phyloP scores from a whole-genome alignment of 2,113 vertebrate genomes.

The Tachysurus vachellii region DNA sequence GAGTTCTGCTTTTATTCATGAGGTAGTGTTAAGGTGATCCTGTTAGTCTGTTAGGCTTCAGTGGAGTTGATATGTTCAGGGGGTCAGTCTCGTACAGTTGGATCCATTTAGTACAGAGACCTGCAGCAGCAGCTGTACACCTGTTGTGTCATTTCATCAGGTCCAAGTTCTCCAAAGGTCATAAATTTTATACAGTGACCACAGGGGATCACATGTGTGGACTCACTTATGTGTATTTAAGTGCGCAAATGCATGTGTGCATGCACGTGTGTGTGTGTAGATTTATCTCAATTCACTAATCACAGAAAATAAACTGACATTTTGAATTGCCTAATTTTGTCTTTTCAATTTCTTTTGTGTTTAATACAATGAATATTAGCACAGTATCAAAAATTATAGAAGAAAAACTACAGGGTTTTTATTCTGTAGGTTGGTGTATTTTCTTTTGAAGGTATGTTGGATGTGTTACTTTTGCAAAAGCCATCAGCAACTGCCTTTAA shows the following conservation, averaged over 20 bases:
- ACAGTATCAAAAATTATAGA: background rate
- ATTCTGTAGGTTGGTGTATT: background rate
- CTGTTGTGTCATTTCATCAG: constrained; percentile 53
- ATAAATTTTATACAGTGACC: constrained; percentile 47
- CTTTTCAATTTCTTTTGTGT: constrained; percentile 8
- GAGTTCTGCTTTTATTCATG: constrained; percentile 1
- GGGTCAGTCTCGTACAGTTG: constrained; percentile 2
- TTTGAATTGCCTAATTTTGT: constrained; percentile 19
- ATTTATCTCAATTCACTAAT: constrained; percentile 31
- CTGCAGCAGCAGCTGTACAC: constrained; percentile 48
- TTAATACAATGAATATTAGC: background rate
- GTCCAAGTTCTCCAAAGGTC: constrained; percentile 51
- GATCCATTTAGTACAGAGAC: constrained; percentile 30
- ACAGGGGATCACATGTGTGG: constrained; percentile 46
- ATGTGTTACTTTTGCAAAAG: background rate
- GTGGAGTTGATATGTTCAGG: constrained; percentile 25
- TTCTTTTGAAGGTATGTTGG: constrained; percentile 1
- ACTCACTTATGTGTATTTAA: constrained; percentile 32
- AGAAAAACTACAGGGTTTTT: background rate
- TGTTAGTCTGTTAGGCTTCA: constrained; percentile 22
- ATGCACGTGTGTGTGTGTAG: background rate
- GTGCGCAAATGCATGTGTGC: background rate
- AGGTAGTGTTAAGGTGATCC: background rate
- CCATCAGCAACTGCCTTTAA: background rate
- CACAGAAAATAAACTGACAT: constrained; percentile 1